Base-by-base conservation (phyloP, 2,797 vertebrate species). In the Hypotaenidia philippensis region DNA sequence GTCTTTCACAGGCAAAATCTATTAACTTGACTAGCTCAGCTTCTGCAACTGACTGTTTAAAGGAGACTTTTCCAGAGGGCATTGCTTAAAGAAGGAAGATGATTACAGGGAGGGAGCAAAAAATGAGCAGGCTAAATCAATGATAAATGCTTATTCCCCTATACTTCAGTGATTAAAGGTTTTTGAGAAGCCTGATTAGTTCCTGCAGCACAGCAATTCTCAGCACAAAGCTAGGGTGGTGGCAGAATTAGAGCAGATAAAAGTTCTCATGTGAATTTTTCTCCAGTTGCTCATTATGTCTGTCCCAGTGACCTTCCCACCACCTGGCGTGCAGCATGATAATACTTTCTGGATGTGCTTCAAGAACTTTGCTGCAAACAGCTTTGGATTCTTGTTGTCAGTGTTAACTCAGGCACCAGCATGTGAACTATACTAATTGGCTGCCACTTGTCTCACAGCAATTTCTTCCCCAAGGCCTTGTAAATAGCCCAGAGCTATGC, bases 301-400 rank as follows among this genome's bases (percentile, higher is more conserved):
- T 77, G 92, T 94, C 79, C 91, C 74, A 71, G 57, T 96, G 93
- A 96, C 96, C 94, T 96, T 94, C 96, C 94, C 85, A 74, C 79
- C 85, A 93, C 93, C 87, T 90, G 94, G 86, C 36, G 8, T 7
- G 3, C 77, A 82, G 69, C 70, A 47, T 10, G 41, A 75, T 94
- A 78, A 92, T 82, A 90, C 56, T 85, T 91, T 83, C 61, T 94
- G 89, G 89, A 72, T 31, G 19, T 47, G 82, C 79, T 72, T 84
- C 83, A 76, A 88, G 85, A 93, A 81, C 75, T 40, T 87, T 63
- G 63, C 66, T 32, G 64, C 76, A 64, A 89, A 91, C 59, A 94
- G 85, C 81, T 92, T 93, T 82, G 74, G 63, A 86, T 75, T 75
- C 65, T 55, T 29, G 12, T 79, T 83, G 85, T 96, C 38, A 10